A percentile compares a stretch with the other conserved stretches of the same genome.
Conservation (phyloP, 2,113 vertebrate genomes). For the Gymnorhina tibicen region DNA sequence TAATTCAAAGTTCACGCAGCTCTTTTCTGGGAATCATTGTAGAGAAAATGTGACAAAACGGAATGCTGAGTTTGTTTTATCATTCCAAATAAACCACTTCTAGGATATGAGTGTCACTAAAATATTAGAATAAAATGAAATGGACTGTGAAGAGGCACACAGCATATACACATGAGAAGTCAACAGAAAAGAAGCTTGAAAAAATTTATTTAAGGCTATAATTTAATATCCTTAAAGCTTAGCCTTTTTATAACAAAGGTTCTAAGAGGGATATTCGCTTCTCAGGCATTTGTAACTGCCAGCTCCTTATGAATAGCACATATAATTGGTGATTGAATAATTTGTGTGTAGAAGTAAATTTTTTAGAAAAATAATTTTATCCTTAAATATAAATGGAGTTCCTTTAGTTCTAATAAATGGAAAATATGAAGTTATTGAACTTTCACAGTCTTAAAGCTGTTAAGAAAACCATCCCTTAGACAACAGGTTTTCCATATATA, state of each 20-base stretch:
- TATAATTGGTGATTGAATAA: slow-evolving; percentile 32
- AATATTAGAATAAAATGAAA: background rate
- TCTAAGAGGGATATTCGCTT: slow-evolving; percentile 66
- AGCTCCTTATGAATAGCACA: slow-evolving; percentile 9
- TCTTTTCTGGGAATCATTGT: background rate
- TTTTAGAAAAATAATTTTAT: slow-evolving; percentile 72
- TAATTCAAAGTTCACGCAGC: background rate
- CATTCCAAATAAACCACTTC: background rate
- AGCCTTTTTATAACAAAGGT: slow-evolving; percentile 73
- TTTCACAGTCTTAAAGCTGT: slow-evolving; percentile 42
- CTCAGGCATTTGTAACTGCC: slow-evolving; percentile 36
- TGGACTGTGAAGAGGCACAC: background rate
- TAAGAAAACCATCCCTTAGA: slow-evolving; percentile 48
- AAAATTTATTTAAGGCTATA: slow-evolving; percentile 74
- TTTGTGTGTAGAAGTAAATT: slow-evolving; percentile 62
- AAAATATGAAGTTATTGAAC: slow-evolving; percentile 35
- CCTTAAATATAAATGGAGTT: slow-evolving; percentile 50
- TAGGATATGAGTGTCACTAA: background rate
- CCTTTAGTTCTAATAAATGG: slow-evolving; percentile 43
- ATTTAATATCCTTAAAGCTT: slow-evolving; percentile 69
- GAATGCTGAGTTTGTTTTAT: background rate
- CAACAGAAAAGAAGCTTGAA: slow-evolving; percentile 66
- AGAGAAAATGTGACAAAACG: background rate
- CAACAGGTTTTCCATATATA: slow-evolving; percentile 53
- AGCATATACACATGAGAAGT: background rate